phyloP scores from a whole-genome alignment of 1,140 invertebrate species.

The Solen grandis region DNA sequence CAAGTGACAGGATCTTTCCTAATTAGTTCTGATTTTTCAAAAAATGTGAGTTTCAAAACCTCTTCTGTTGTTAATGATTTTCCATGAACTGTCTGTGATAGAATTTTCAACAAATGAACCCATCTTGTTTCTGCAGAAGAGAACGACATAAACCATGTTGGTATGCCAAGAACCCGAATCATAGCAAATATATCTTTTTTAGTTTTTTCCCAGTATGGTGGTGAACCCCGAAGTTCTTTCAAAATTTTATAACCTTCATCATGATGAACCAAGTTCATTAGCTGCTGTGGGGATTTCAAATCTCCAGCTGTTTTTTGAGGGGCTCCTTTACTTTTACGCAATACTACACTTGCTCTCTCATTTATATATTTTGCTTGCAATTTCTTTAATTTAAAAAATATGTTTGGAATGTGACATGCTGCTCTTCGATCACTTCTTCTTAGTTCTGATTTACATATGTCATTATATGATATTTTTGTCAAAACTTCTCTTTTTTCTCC shows the following conservation, averaged over 20 bases:
- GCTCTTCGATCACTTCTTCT: slow-evolving; percentile 5
- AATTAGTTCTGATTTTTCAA: slow-evolving; percentile 11
- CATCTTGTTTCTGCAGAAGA: slow-evolving; percentile 31
- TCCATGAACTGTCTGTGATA: slow-evolving; percentile 14
- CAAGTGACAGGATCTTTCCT: slow-evolving; percentile 42
- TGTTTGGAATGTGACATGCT: slow-evolving; percentile 35
- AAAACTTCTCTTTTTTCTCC: neutral
- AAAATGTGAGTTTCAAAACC: slow-evolving; percentile 24
- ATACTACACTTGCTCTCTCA: slow-evolving; percentile 12
- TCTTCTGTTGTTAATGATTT: slow-evolving; percentile 25
- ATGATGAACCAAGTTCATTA: slow-evolving; percentile 16
- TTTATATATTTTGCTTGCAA: slow-evolving; percentile 22
- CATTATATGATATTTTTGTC: neutral
- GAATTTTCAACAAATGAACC: slow-evolving; percentile 20
- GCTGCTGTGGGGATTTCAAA: neutral
- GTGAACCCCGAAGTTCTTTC: slow-evolving; percentile 24
- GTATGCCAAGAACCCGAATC: slow-evolving; percentile 32
- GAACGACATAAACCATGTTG: slow-evolving; percentile 51
- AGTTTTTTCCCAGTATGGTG: slow-evolving; percentile 36
- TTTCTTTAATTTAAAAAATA: slow-evolving; percentile 43
- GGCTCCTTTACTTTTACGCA: slow-evolving; percentile 19
- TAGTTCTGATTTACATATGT: slow-evolving; percentile 19
- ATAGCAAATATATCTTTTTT: slow-evolving; percentile 44
- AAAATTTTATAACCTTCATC: slow-evolving; percentile 48
- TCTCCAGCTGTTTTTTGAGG: neutral